A percentile compares a stretch with the other conserved stretches of the same genome.
phyloP scores from a whole-genome alignment of 30 jellyfish, hydroid and myxozoan genomes.

The Hydractinia echinata region DNA sequence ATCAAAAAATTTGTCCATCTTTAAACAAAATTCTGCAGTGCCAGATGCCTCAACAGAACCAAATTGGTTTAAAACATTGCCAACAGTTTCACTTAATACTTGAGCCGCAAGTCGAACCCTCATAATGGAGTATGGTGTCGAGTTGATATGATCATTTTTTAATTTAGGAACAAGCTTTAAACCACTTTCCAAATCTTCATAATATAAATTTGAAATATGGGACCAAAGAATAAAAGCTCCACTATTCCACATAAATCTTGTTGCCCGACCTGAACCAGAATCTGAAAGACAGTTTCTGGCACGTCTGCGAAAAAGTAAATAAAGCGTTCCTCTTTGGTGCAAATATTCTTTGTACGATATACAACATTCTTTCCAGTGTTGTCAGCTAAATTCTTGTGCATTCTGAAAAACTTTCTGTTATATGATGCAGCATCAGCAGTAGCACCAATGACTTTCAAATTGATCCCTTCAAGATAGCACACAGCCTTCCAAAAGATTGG shows the following conservation, averaged over 20 bases:
- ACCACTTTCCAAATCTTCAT: too few species aligned
- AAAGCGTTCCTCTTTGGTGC: constrained; percentile 12
- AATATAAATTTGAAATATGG: too few species aligned
- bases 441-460: constrained; percentile 48
- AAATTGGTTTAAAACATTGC: too few species aligned
- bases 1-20: too few species aligned
- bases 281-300: constrained; percentile 39
- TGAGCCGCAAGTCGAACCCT: too few species aligned
- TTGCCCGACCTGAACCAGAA: constrained; percentile 35
- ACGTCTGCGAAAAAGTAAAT: constrained; percentile 51
- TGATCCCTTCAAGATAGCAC: constrained; percentile 29
- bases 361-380: constrained; percentile 18
- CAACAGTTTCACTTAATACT: too few species aligned
- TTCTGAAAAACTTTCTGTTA: constrained; percentile 33
- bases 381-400: constrained; percentile 8
- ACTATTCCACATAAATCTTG: too few species aligned
- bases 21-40: too few species aligned
- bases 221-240: too few species aligned
- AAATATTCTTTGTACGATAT: constrained; percentile 31
- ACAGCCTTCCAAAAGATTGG: constrained; percentile 62
- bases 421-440: constrained; percentile 68
- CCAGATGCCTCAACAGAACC: too few species aligned
- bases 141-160: too few species aligned
- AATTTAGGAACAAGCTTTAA: too few species aligned
- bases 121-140: not conserved